Evolutionary conservation across 2,888 invertebrate genomes (phyloP).

Genomic region (Tridacna crocea): DNA sequence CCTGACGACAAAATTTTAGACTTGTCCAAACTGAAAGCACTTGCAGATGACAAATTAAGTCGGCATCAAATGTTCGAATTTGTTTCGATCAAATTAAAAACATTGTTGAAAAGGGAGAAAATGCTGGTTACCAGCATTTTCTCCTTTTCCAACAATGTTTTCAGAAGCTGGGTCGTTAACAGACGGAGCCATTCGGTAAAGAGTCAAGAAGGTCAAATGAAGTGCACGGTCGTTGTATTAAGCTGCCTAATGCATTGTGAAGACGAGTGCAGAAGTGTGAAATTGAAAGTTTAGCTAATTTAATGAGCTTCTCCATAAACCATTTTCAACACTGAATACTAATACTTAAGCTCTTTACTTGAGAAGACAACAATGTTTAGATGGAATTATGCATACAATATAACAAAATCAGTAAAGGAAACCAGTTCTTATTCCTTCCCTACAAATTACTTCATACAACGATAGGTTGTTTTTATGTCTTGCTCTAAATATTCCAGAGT

Average conservation of each 20-base stretch:
- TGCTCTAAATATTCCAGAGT: too few relatives aligned
- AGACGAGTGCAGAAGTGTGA: conserved; percentile 12
- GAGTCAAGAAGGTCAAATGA: neutral
- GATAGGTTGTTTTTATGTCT: too few relatives aligned
- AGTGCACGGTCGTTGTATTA: conserved; percentile 1
- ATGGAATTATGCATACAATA: too few relatives aligned
- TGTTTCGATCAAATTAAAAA: neutral
- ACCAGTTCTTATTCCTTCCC: too few relatives aligned
- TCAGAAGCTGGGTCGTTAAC: neutral
- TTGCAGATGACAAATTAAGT: too few relatives aligned
- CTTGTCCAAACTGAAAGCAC: too few relatives aligned
- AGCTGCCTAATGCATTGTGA: conserved; percentile 23
- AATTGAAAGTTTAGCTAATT: conserved; percentile 26
- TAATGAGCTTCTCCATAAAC: conserved; percentile 15
- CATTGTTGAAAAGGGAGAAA: neutral
- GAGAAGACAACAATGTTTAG: too few relatives aligned
- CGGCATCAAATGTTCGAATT: too few relatives aligned
- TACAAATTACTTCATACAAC: too few relatives aligned
- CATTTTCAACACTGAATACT: neutral
- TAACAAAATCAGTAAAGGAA: too few relatives aligned
- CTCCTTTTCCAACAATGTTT: neutral
- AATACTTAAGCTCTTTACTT: too few relatives aligned
- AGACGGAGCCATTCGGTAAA: neutral
- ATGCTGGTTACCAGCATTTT: neutral
- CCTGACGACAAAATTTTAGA: too few relatives aligned